Evolutionary conservation across 2,888 invertebrate species (phyloP).

Genomic region (Acronicta psi): DNA sequence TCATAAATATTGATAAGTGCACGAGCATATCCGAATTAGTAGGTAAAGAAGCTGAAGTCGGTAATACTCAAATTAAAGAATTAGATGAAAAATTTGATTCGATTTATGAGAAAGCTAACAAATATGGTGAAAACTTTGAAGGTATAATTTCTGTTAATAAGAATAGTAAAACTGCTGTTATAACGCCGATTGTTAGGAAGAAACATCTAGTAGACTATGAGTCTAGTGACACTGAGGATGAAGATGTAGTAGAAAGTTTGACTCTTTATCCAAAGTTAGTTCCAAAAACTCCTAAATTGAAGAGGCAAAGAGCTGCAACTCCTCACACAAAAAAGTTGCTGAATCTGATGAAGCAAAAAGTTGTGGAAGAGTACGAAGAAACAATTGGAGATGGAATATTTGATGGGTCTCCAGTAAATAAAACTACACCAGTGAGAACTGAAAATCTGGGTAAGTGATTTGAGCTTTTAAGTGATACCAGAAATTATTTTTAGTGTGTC

Average conservation of each 20-base stretch:
- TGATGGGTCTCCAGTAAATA: constrained; percentile 60
- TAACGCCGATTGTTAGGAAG: constrained; percentile 79
- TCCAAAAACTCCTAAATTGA: constrained; percentile 74
- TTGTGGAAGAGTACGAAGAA: constrained; percentile 72
- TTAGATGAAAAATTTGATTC: constrained; percentile 79
- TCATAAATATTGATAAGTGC: constrained; percentile 75
- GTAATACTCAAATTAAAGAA: constrained; percentile 52
- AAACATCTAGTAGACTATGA: constrained; percentile 82
- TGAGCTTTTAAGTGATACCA: too few relatives aligned
- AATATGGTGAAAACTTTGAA: constrained; percentile 69
- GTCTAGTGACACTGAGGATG: constrained; percentile 74
- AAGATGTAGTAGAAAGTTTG: constrained; percentile 48
- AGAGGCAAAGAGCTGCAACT: constrained; percentile 73
- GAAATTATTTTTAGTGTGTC: too few relatives aligned
- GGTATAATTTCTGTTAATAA: constrained; percentile 74
- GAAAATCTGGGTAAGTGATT: constrained; percentile 65
- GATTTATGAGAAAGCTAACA: constrained; percentile 71
- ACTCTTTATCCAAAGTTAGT: constrained; percentile 69
- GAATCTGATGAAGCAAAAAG: constrained; percentile 71
- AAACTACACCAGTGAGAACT: constrained; percentile 69
- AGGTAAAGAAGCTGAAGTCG: constrained; percentile 53
- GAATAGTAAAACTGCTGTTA: constrained; percentile 77
- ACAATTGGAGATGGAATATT: constrained; percentile 61
- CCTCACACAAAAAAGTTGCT: constrained; percentile 80
- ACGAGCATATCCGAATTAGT: constrained; percentile 79